Base-by-base conservation (phyloP, 2,888 invertebrate species). In the Drosophila paracracens region DNA sequence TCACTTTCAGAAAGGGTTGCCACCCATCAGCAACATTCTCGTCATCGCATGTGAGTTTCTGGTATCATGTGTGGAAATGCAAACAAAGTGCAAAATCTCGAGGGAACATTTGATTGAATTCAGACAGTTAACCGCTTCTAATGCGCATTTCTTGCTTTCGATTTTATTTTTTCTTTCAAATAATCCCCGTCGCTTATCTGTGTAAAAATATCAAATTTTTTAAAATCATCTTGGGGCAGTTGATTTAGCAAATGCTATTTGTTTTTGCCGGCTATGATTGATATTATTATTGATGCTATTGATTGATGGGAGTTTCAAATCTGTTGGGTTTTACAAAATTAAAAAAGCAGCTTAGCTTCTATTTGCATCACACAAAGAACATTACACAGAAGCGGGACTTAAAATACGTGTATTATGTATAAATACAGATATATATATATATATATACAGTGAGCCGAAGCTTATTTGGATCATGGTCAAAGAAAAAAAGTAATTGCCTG, bases 71-170 rank as follows among this genome's bases (percentile, higher is more conserved):
- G 89, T 81, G 87, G 73, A 54, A 74, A 71, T 72, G 85, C 70
- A 81, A 89, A 87, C 88, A 83, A 80, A 84, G 74, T 89, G 76
- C 75, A 73, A 89, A 90, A 61, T 81, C 88, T 84, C 88, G 59
- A 57, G 91, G 88, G 88, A 82, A 85, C 82, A 81, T 90, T 89
- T 90, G 88, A 90, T 88, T 88, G 91, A 90, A 88, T 90, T 89
- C 79, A 76, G 84, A 81, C 79, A 83, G 84, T 87, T 89, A 75
- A 87, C 75, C 75, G 68, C 62, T 53, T 67, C 56, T 66, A 90
- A 89, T 89, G 85, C 89, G 88, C 89, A 82, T 76, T 89, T 90
- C 46, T 83, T 60, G 56, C 52, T 68, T 78, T 21, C 21, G 21
- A 21, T 21, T 21, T 21, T 21, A 21, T 21, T 21, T 21, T 21